A percentile compares a stretch with the other conserved stretches of the same genome.
Conservation (phyloP, 2,888 invertebrate species). For the Eupithecia subumbrata region DNA sequence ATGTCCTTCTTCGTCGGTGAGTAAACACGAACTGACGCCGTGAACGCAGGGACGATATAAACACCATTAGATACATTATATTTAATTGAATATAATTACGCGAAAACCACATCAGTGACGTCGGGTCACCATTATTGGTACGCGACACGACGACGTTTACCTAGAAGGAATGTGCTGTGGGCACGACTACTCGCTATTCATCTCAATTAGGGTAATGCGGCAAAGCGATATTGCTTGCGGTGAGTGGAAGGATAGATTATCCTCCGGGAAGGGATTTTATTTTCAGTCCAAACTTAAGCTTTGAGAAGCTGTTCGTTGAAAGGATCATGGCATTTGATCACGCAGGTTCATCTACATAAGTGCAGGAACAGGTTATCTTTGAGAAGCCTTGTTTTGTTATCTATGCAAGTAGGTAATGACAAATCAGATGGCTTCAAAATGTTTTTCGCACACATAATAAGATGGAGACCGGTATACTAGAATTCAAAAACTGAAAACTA, state of each 20-base stretch:
- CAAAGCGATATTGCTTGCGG: slow-evolving; percentile 42
- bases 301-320: not conserved
- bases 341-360: not conserved
- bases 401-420: not conserved
- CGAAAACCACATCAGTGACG: slow-evolving; percentile 70
- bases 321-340: not conserved
- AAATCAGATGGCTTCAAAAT: not conserved
- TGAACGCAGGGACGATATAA: slow-evolving; percentile 55
- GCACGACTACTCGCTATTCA: slow-evolving; percentile 53
- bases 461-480: not conserved
- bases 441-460: not conserved
- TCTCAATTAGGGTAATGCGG: slow-evolving; percentile 64
- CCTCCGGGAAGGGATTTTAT: not conserved
- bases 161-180: slow-evolving; percentile 52
- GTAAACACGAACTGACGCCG: slow-evolving; percentile 62
- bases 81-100: slow-evolving; percentile 76
- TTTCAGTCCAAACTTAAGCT: not conserved
- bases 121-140: slow-evolving; percentile 52
- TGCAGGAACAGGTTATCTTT: not conserved
- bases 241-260: slow-evolving; percentile 3
- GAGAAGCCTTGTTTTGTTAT: not conserved
- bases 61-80: slow-evolving; percentile 67
- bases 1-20: slow-evolving; percentile 48
- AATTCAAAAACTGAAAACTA: not conserved
- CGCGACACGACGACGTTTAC: slow-evolving; percentile 53